Conservation (phyloP, 23 tunicate genomes). For the Botrylloides violaceus region DNA sequence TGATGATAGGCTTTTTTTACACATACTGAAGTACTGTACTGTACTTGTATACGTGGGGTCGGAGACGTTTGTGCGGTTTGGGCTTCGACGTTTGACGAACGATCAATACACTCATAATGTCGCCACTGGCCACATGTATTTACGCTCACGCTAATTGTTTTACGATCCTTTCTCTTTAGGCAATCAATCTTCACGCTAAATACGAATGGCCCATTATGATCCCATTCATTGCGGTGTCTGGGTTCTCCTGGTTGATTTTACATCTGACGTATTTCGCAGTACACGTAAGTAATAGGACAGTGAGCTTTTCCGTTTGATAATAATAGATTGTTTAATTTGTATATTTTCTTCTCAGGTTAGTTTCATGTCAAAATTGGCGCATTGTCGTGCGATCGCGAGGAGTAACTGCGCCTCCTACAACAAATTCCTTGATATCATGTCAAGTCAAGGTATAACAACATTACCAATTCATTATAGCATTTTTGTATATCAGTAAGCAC, state of each 20-base stretch:
- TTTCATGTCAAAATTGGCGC: background rate
- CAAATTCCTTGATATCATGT: background rate
- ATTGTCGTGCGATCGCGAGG: background rate
- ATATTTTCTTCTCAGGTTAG: background rate
- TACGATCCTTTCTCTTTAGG: conserved; percentile 2
- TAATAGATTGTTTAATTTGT: too few species aligned
- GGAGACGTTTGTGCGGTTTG: too few species aligned
- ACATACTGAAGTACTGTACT: too few species aligned
- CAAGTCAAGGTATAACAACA: background rate
- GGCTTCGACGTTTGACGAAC: too few species aligned
- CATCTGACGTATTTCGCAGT: conserved; percentile 7
- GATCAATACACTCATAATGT: too few species aligned
- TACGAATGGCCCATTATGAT: conserved; percentile 16
- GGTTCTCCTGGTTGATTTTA: background rate
- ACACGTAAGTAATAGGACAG: conserved; percentile 6
- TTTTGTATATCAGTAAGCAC: too few species aligned
- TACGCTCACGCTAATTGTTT: too few species aligned
- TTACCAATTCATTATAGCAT: too few species aligned
- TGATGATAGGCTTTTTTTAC: too few species aligned
- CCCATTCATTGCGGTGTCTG: background rate
- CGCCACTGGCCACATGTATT: too few species aligned
- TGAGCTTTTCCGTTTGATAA: too few species aligned
- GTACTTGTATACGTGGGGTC: too few species aligned
- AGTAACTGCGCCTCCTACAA: background rate
- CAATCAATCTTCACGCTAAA: conserved; percentile 12